Evolutionary conservation across 1,140 invertebrate genomes (phyloP), one percentile per base, ranked within the genome.

Genomic region (Trypoxylus dichotomus): DNA sequence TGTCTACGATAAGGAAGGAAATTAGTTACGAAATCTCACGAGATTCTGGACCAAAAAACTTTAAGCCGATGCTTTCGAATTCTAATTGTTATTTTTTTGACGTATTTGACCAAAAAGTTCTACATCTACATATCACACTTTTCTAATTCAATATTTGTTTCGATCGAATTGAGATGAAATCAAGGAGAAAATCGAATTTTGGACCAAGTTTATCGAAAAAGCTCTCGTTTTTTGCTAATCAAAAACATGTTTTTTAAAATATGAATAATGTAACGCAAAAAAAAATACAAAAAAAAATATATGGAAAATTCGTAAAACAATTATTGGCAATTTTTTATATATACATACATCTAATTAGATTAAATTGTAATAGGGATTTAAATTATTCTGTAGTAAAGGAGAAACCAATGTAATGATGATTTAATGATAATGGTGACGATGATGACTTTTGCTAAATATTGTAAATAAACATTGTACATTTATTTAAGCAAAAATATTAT

Each of bases 241-340:
- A 54, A 54, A n/a, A n/a, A n/a, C n/a, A n/a, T n/a, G n/a, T n/a
- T n/a, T n/a, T n/a, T n/a, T n/a, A n/a, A n/a, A 43, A 43, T 15
- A 43, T 43, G 10, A 43, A 54, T 19, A 19, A 19, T 19, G 47
- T 54, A 54, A n/a, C 47, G 10, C 47, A 19, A 54, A 79, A 63
- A 76, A 77, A 60, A 76, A 78, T 63, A 78, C 79, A n/a, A n/a
- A n/a, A n/a, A n/a, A n/a, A n/a, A n/a, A n/a, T n/a, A 42, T 60
- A 77, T 80, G 74, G 74, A 74, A 73, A 25, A 37, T 76, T 75
- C 77, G 74, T 74, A 29, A 77, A 68, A 41, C 81, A 79, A 84
- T 84, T 84, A 84, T 84, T 84, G 83, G 83, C 83, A 84, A 81
- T 82, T 81, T 83, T 82, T 81, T 82, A 80, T 82, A 76, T 76